Conservation (phyloP, 2,888 invertebrate genomes). For the Mayetiola destructor region DNA sequence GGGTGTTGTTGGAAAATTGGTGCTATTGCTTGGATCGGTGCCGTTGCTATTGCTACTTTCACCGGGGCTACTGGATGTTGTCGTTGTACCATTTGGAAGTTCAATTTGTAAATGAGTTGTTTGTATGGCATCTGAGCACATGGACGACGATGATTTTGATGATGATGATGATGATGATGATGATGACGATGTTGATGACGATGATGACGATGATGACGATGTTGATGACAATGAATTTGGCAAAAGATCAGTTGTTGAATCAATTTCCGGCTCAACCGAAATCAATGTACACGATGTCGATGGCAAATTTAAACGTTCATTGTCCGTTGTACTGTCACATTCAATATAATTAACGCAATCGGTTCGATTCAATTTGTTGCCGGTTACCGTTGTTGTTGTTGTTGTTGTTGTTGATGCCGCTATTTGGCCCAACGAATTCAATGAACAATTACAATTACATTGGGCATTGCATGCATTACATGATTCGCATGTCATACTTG, state of each 20-base stretch:
- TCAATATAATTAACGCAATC: constrained; percentile 21
- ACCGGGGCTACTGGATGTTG: not conserved
- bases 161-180: not conserved
- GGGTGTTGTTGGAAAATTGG: constrained; percentile 19
- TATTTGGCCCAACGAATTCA: not conserved
- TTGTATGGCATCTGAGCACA: not conserved
- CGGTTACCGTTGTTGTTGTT: not conserved
- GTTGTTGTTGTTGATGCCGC: not conserved
- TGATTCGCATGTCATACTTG: not conserved
- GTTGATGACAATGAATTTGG: not conserved
- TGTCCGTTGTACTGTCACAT: constrained; percentile 25
- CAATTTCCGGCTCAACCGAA: constrained; percentile 22
- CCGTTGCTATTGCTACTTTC: not conserved
- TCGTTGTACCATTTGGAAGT: not conserved
- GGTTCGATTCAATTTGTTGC: constrained; percentile 4
- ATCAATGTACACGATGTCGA: not conserved
- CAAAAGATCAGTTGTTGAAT: constrained; percentile 23
- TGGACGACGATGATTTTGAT: not conserved
- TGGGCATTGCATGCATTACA: not conserved
- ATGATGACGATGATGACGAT: constrained; percentile 16
- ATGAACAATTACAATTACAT: constrained; percentile 4
- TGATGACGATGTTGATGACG: not conserved
- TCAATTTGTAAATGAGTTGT: not conserved
- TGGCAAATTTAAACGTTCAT: constrained; percentile 17
- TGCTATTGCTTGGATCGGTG: not conserved